Conservation (phyloP, 2,888 invertebrate genomes). For the Aromia moschata region DNA sequence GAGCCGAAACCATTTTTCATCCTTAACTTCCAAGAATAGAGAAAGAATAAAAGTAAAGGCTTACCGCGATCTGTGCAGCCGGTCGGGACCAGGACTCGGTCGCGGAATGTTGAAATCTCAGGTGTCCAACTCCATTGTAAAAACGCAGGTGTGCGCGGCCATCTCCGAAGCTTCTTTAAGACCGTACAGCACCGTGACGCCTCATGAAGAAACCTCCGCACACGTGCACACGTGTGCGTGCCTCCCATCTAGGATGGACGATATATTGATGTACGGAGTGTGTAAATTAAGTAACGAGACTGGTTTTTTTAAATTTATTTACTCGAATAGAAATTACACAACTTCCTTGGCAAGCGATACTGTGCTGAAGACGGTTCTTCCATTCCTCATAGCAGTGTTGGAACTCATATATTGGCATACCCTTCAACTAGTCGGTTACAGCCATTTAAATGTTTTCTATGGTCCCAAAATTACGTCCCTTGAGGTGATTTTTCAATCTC, state of each 20-base stretch:
- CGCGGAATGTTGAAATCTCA: constrained; percentile 59
- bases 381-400: too few relatives aligned
- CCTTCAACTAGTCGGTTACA: too few relatives aligned
- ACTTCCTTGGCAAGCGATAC: too few relatives aligned
- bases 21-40: constrained; percentile 34
- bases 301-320: too few relatives aligned
- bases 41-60: constrained; percentile 32
- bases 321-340: too few relatives aligned
- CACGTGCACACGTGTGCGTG: constrained; percentile 53
- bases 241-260: constrained; percentile 23
- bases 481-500: too few relatives aligned
- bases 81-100: constrained; percentile 37
- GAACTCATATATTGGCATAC: too few relatives aligned
- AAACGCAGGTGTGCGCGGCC: constrained; percentile 59
- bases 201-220: constrained; percentile 43
- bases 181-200: constrained; percentile 40
- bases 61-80: constrained; percentile 36
- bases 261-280: too few relatives aligned
- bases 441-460: too few relatives aligned
- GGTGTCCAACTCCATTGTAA: constrained; percentile 59
- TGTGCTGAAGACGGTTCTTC: too few relatives aligned
- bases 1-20: constrained; percentile 37
- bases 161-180: constrained; percentile 38
- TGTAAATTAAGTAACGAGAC: too few relatives aligned
- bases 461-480: too few relatives aligned